Percentiles rank a stretch among this genome's conserved stretches.
Conservation (phyloP, 2,113 vertebrate genomes). For the Leptobrachium leishanense region DNA sequence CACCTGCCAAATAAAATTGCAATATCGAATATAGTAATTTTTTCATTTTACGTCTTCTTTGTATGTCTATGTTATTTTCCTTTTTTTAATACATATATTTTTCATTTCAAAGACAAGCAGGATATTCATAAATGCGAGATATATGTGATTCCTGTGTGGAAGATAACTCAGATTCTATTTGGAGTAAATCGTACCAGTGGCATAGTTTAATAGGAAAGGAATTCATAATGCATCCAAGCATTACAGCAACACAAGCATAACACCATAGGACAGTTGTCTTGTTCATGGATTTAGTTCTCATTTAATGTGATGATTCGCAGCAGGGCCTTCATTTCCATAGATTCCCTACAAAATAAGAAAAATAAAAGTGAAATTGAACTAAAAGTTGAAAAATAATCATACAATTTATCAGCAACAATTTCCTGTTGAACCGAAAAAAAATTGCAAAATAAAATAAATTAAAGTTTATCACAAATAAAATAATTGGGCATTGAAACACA, state of each 20-base stretch:
- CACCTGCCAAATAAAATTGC: neutral
- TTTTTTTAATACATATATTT: neutral
- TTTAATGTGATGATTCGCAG: slow-evolving; percentile 14
- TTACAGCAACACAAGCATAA: neutral
- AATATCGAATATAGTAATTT: neutral
- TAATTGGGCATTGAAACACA: too few species aligned
- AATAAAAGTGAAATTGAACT: neutral
- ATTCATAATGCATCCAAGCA: neutral
- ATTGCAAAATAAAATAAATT: too few species aligned
- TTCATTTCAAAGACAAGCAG: neutral
- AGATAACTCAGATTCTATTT: neutral
- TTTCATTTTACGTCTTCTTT: neutral
- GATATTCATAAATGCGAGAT: neutral
- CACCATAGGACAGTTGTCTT: slow-evolving; percentile 2
- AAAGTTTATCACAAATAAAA: too few species aligned
- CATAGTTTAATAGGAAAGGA: neutral
- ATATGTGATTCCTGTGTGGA: neutral
- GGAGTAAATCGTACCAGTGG: neutral
- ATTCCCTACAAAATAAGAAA: neutral
- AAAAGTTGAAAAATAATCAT: neutral
- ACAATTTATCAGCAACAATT: too few species aligned
- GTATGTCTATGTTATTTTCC: neutral
- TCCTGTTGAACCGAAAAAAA: too few species aligned
- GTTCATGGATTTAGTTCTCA: slow-evolving; percentile 1
- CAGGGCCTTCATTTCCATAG: neutral